Conservation (phyloP, 1,140 invertebrate genomes). For the Aphelenchoides besseyi region DNA sequence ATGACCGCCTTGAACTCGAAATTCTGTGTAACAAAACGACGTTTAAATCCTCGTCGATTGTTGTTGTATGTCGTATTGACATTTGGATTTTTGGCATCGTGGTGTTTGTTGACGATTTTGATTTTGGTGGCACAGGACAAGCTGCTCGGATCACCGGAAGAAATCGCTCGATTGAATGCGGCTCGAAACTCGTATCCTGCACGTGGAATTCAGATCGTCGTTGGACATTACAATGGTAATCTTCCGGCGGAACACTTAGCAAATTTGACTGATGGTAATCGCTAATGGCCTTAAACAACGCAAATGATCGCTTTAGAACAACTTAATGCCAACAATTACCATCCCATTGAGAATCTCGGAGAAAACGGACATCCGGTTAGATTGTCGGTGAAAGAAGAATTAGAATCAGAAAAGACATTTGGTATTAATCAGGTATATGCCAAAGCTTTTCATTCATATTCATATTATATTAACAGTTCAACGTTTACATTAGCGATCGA, state of each 20-base stretch:
- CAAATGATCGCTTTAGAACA: constrained; percentile 47
- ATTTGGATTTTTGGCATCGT: constrained; percentile 41
- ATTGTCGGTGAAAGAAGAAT: constrained; percentile 49
- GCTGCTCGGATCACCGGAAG: constrained; percentile 19
- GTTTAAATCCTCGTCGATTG: background rate
- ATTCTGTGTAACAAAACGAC: constrained; percentile 21
- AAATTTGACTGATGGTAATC: constrained; percentile 53
- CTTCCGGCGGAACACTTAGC: constrained; percentile 50
- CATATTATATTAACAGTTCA: constrained; percentile 90
- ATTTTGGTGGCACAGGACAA: constrained; percentile 46
- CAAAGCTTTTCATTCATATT: constrained; percentile 91
- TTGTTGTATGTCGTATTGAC: constrained; percentile 32
- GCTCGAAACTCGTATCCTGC: constrained; percentile 32
- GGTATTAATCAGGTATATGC: constrained; percentile 81
- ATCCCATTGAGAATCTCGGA: constrained; percentile 43
- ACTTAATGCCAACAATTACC: constrained; percentile 59
- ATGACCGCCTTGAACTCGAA: constrained; percentile 4
- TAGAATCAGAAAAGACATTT: constrained; percentile 54
- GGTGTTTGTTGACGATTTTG: constrained; percentile 41
- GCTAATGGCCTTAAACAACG: background rate
- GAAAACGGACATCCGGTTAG: constrained; percentile 50
- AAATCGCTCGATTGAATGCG: constrained; percentile 14
- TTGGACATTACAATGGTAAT: constrained; percentile 62
- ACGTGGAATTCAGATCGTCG: constrained; percentile 53
- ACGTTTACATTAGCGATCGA: constrained; percentile 91